Evolutionary conservation across 1,140 invertebrate genomes (phyloP), one percentile per base, ranked within the genome.

Genomic region (Lineus longissimus): DNA sequence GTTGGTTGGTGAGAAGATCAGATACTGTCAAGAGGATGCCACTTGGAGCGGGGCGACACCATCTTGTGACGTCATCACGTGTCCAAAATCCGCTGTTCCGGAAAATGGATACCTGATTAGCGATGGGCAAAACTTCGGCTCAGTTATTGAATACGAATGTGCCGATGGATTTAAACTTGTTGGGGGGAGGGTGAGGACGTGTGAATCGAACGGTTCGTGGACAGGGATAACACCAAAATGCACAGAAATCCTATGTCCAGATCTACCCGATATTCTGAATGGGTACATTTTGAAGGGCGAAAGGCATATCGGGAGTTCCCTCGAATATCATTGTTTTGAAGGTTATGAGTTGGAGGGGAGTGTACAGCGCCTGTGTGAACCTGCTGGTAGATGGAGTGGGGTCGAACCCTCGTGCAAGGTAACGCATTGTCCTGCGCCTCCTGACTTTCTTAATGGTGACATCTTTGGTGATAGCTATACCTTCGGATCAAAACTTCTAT

Each of bases 51-150:
- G 92, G 54, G 82, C 83, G 0, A 86, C 89, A 0, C 92, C 93
- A 0, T 89, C 88, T 82, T 96, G 93, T 79, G 91, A 94, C 89
- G 90, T 95, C 83, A 93, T 94, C 66, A 85, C 92, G 51, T 95
- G 93, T 70, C 85, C 87, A 0, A 90, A 93, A 65, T 92, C 92
- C 0, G 83, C 89, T 2, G 81, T 92, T 17, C 88, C 93, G 0
- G 87, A 88, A 33, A 90, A 94, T 73, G 90, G 91, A 47, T 89
- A 93, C 13, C 83, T 94, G 0, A 91, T 91, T 0, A 89, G 94
- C 9, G 91, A 90, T 0, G 89, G 90, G n/a, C 95, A 95, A 76
- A 93, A 94, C 72, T 19, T 66, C 47, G 40, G 66, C 4, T 1
- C 15, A 1, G 36, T 30, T n/a, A 68, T 67, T 30, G 65, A 56